phyloP scores from a whole-genome alignment of 2,888 invertebrate genomes.

The Blastobasis lacticolella region DNA sequence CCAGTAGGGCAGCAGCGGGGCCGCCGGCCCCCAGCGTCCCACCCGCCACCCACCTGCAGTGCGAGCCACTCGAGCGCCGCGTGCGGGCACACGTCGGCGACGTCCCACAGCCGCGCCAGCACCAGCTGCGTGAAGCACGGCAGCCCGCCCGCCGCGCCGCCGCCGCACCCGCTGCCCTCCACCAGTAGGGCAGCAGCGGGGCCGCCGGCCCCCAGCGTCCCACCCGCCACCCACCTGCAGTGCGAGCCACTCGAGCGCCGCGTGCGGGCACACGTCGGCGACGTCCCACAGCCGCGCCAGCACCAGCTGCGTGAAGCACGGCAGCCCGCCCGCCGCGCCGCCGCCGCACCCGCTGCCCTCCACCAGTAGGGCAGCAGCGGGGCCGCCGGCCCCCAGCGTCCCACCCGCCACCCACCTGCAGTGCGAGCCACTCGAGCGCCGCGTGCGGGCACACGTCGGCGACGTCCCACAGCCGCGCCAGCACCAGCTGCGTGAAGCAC shows the following conservation, averaged over 20 bases:
- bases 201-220: background rate
- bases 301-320: conserved; percentile 92
- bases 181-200: background rate
- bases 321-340: conserved; percentile 80
- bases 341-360: conserved; percentile 81
- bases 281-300: conserved; percentile 92
- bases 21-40: background rate
- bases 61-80: conserved; percentile 95
- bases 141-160: conserved; percentile 78
- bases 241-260: conserved; percentile 93
- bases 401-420: conserved; percentile 71
- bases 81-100: conserved; percentile 91
- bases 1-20: background rate
- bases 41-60: conserved; percentile 71
- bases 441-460: conserved; percentile 94
- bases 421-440: conserved; percentile 92
- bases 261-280: conserved; percentile 92
- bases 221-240: conserved; percentile 72
- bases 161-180: conserved; percentile 17
- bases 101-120: conserved; percentile 91
- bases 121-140: conserved; percentile 94
- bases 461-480: conserved; percentile 91
- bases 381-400: conserved; percentile 89
- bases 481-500: conserved; percentile 91
- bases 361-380: conserved; percentile 89